Evolutionary conservation across 2,113 vertebrate species (phyloP).

Genomic region (Myrmecobius fasciatus): DNA sequence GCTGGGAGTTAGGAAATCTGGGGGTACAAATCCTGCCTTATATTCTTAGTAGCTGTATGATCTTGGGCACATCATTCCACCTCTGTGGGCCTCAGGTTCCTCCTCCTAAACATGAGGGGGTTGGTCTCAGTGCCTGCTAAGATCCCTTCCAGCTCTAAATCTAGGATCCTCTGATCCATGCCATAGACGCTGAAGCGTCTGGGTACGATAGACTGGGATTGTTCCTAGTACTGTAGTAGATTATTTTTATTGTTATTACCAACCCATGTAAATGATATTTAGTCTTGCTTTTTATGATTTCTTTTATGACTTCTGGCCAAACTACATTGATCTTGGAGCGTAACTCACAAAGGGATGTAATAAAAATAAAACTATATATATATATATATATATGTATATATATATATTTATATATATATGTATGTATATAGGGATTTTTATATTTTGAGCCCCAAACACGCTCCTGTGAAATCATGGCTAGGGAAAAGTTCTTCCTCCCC

Average conservation of each 20-base stretch:
- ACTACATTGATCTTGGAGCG: not conserved
- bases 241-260: not conserved
- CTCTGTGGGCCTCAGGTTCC: not conserved
- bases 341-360: not conserved
- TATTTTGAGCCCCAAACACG: not conserved
- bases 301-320: not conserved
- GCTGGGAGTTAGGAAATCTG: not conserved
- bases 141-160: not conserved
- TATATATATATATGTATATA: too few species aligned
- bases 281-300: not conserved
- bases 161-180: not conserved
- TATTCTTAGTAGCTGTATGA: not conserved
- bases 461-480: not conserved
- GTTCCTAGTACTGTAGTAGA: not conserved
- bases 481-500: not conserved
- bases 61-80: not conserved
- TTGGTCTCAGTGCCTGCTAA: not conserved
- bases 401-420: too few species aligned
- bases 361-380: not conserved
- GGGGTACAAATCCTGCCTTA: not conserved
- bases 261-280: not conserved
- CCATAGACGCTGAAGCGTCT: not conserved
- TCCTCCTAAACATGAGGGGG: not conserved
- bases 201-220: not conserved
- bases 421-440: not conserved